Percentiles rank a stretch among this genome's conserved stretches.
Evolutionary conservation across 2,113 vertebrate species (phyloP).

Genomic region (Equus quagga): DNA sequence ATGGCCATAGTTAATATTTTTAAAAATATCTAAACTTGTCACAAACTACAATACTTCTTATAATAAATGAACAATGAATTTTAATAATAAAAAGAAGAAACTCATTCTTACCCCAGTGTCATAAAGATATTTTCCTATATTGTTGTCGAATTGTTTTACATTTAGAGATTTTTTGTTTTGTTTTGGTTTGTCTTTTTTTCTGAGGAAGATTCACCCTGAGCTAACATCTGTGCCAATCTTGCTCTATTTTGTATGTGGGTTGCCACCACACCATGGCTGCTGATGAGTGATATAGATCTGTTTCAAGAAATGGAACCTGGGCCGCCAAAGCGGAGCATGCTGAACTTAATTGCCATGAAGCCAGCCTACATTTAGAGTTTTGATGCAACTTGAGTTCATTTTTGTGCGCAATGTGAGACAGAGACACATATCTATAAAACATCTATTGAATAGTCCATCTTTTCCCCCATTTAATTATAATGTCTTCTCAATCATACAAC

Average conservation of each 20-base stretch:
- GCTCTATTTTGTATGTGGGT: too few relatives aligned
- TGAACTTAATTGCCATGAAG: too few relatives aligned
- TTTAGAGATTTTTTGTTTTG: neutral
- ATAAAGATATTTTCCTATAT: neutral
- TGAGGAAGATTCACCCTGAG: too few relatives aligned
- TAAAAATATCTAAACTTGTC: neutral
- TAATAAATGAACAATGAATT: neutral
- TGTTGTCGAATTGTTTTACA: neutral
- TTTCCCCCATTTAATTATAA: neutral
- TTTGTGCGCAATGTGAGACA: neutral
- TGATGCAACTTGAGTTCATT: neutral
- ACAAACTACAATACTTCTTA: neutral
- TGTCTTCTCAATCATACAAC: neutral
- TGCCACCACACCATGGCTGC: too few relatives aligned
- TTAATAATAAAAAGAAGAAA: slow-evolving; percentile 9
- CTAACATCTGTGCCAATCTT: too few relatives aligned
- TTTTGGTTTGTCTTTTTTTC: too few relatives aligned
- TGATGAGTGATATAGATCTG: too few relatives aligned
- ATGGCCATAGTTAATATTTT: neutral
- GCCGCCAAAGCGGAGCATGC: too few relatives aligned
- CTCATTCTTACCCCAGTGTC: neutral
- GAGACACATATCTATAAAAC: neutral
- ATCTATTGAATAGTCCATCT: neutral
- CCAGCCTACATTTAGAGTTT: neutral
- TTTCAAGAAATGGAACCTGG: too few relatives aligned